Percentiles rank a stretch among this genome's conserved stretches.
Conservation (phyloP, 2,888 invertebrate species). For the Hyppa rectilinea region DNA sequence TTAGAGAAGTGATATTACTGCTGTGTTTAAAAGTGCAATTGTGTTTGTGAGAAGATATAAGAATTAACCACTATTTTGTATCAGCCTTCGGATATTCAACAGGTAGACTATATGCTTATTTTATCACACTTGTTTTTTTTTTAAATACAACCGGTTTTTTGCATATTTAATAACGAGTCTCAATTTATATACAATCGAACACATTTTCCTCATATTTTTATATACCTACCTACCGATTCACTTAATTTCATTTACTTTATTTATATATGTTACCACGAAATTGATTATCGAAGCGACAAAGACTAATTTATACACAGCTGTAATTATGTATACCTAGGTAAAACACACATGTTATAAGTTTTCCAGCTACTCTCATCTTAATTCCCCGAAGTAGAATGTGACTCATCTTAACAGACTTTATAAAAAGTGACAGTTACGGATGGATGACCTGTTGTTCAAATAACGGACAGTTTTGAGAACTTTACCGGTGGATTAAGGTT, state of each 20-base stretch:
- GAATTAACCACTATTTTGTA: slow-evolving; percentile 39
- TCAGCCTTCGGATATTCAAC: slow-evolving; percentile 43
- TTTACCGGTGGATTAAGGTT: slow-evolving; percentile 46
- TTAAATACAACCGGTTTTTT: slow-evolving; percentile 10
- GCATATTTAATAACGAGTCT: not conserved
- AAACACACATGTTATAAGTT: slow-evolving; percentile 10
- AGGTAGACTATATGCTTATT: slow-evolving; percentile 42
- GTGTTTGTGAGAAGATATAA: slow-evolving; percentile 38
- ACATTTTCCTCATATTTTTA: slow-evolving; percentile 33
- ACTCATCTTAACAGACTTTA: slow-evolving; percentile 41
- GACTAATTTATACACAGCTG: slow-evolving; percentile 6
- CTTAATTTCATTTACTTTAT: not conserved
- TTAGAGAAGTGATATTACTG: slow-evolving; percentile 42
- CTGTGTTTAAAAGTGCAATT: slow-evolving; percentile 37
- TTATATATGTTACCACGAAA: not conserved
- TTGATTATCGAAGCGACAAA: slow-evolving; percentile 7
- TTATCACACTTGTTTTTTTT: not conserved
- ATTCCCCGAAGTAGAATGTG: slow-evolving; percentile 46
- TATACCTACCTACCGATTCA: too few relatives aligned
- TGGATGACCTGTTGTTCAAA: slow-evolving; percentile 34
- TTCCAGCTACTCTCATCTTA: slow-evolving; percentile 39
- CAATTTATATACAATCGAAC: slow-evolving; percentile 1
- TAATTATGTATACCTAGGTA: not conserved
- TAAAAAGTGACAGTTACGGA: slow-evolving; percentile 29
- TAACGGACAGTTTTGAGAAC: slow-evolving; percentile 42